A percentile compares a stretch with the other conserved stretches of the same genome.
Conservation (phyloP, 2,797 vertebrate genomes). For the Nannoperca obscura region DNA sequence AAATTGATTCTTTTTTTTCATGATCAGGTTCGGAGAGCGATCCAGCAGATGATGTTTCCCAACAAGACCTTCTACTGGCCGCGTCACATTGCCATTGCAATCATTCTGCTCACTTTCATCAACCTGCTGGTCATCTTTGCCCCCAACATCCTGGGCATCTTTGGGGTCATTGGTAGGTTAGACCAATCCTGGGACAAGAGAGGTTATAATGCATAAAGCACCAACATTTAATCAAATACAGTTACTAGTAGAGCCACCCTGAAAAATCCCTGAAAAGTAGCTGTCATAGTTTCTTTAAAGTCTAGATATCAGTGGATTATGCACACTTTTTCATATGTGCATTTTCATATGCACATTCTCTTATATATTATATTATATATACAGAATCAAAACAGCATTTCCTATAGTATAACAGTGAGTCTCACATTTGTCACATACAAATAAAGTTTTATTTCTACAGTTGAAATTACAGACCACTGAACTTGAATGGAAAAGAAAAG, state of each 20-base stretch:
- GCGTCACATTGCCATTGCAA: conserved; percentile 90
- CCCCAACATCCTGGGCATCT: conserved; percentile 97
- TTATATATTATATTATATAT: not conserved
- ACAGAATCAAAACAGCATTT: not conserved
- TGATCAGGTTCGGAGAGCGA: conserved; percentile 93
- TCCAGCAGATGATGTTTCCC: conserved; percentile 96
- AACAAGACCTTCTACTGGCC: conserved; percentile 96
- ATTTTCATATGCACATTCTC: not conserved
- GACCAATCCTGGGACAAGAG: not conserved
- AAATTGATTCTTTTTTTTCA: not conserved
- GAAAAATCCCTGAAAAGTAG: not conserved
- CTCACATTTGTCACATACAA: too few relatives aligned
- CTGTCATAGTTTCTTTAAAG: conserved; percentile 3
- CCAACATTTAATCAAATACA: not conserved
- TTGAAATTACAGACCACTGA: not conserved
- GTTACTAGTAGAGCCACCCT: not conserved
- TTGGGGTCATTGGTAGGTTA: conserved; percentile 94
- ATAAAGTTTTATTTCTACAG: not conserved
- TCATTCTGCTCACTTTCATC: conserved; percentile 90
- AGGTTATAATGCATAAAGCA: not conserved
- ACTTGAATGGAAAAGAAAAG: not conserved
- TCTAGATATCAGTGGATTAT: not conserved
- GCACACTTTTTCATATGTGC: too few relatives aligned
- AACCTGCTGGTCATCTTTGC: conserved; percentile 98
- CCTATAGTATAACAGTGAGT: not conserved